These are phyloP conservation scores for Diplosoma virens DNA, from an alignment of 23 tunicate genomes.

Conservation along the genomic window DNA sequence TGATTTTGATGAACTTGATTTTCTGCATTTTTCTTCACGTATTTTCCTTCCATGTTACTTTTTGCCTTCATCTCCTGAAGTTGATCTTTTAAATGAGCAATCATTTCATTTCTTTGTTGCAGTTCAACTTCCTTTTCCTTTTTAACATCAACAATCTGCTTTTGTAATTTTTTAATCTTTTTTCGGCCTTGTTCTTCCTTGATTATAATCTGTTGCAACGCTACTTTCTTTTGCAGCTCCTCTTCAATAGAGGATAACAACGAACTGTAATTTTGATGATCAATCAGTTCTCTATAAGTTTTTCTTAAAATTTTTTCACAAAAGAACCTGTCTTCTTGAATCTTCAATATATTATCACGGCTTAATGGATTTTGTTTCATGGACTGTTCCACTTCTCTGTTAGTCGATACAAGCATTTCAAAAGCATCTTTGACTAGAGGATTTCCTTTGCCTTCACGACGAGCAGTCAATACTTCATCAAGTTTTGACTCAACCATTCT, in stretches of 20 bases:
- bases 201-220: constrained; percentile 66
- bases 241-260: constrained; percentile 48
- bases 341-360: constrained; percentile 58
- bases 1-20: constrained; percentile 87
- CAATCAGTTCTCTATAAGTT: constrained; percentile 43
- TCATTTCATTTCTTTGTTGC: constrained; percentile 96
- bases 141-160: constrained; percentile 56
- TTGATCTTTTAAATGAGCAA: constrained; percentile 98
- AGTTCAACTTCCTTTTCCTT: constrained; percentile 92
- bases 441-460: constrained; percentile 40
- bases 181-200: constrained; percentile 86
- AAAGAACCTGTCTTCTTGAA: constrained; percentile 81
- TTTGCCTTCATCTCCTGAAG: constrained; percentile 96
- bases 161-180: constrained; percentile 81
- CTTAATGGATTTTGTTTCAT: constrained; percentile 85
- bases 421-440: constrained; percentile 20
- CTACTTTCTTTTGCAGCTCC: constrained; percentile 57
- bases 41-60: constrained; percentile 96
- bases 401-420: constrained; percentile 43
- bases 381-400: constrained; percentile 61
- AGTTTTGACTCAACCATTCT: constrained; percentile 42
- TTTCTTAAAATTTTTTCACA: constrained; percentile 66
- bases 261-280: constrained; percentile 22
- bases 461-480: constrained; percentile 42
- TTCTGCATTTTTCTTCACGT: constrained; percentile 97